Conservation (phyloP, 2,888 invertebrate genomes). For the Chesias legatella region DNA sequence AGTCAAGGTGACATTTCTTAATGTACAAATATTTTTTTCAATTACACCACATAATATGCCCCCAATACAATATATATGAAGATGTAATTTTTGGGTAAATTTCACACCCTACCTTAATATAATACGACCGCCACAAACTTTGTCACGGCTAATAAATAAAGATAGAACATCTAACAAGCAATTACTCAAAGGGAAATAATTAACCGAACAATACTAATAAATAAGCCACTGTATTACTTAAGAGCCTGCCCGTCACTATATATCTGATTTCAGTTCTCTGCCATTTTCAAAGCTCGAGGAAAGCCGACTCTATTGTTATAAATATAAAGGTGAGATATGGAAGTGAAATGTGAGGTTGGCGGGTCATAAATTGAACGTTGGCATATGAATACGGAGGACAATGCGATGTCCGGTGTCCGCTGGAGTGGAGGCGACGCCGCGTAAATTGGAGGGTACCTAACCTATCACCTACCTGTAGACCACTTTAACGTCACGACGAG, state of each 20-base stretch:
- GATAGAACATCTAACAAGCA: constrained; percentile 47
- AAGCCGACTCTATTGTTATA: constrained; percentile 5
- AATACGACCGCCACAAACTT: neutral
- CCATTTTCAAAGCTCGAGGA: neutral
- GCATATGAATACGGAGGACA: constrained; percentile 64
- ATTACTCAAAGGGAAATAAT: constrained; percentile 69
- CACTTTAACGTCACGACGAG: neutral
- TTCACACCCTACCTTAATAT: neutral
- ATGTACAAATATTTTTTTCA: no score
- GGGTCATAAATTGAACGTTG: constrained; percentile 58
- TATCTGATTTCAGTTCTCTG: constrained; percentile 45
- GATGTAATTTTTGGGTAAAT: no score
- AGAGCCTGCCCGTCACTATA: constrained; percentile 48
- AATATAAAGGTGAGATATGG: neutral
- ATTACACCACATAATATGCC: no score
- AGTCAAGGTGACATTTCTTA: no score
- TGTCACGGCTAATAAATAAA: constrained; percentile 10
- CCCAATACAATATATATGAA: no score
- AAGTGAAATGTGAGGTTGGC: constrained; percentile 27
- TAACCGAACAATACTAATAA: constrained; percentile 59
- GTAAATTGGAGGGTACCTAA: constrained; percentile 53
- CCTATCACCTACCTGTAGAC: constrained; percentile 42
- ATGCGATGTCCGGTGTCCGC: constrained; percentile 48
- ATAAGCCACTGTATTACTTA: constrained; percentile 47
- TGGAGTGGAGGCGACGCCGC: constrained; percentile 34